Evolutionary conservation across 2,113 vertebrate species (phyloP).

Genomic region (Leptocoma aspasia): DNA sequence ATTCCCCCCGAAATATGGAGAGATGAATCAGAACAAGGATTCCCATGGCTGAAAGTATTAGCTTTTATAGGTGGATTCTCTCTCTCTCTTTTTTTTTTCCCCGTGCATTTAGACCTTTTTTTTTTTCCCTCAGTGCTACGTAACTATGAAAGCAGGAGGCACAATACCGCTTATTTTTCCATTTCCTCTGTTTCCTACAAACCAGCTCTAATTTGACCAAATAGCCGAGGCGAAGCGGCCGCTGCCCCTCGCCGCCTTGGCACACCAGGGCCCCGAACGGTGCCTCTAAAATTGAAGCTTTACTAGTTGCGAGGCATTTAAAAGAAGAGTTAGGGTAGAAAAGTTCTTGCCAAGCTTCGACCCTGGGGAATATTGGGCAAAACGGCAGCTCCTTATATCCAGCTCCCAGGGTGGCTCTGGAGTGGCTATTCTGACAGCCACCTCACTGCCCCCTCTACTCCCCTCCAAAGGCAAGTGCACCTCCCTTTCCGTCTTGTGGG

Average conservation of each 20-base stretch:
- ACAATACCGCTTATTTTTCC: background rate
- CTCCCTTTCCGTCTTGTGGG: rapidly evolving
- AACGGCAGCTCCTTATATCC: background rate
- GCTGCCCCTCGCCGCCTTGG: background rate
- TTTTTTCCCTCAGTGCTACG: rapidly evolving
- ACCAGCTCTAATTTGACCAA: background rate
- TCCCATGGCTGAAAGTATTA: background rate
- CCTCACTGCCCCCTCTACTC: background rate
- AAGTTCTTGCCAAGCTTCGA: background rate
- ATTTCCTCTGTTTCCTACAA: background rate
- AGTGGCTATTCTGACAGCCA: background rate
- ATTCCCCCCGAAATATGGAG: background rate
- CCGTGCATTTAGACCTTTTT: background rate
- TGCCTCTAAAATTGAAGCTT: background rate
- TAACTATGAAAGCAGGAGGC: background rate
- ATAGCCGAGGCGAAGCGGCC: background rate
- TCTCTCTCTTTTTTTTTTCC: background rate
- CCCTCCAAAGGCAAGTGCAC: background rate
- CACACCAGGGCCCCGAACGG: background rate
- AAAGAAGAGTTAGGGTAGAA: background rate
- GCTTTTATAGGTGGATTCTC: background rate
- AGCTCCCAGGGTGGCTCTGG: background rate
- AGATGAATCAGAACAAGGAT: background rate
- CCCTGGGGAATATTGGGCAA: background rate
- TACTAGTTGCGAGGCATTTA: background rate